Conservation (phyloP, 2,888 invertebrate species). For the Lepidonotus clava region DNA sequence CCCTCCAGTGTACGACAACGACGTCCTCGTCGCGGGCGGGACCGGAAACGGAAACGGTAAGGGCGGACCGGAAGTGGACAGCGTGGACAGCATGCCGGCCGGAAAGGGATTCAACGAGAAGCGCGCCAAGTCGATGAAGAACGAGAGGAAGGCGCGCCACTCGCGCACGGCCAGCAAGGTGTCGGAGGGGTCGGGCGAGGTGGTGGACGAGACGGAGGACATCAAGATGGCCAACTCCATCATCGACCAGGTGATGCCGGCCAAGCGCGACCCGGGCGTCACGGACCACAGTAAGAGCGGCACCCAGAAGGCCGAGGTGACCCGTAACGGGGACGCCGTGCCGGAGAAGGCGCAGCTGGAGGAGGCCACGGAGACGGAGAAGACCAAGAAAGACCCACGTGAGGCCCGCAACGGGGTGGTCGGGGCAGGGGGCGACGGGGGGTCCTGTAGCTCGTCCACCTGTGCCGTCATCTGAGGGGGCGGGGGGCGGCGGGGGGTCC, state of each 20-base stretch:
- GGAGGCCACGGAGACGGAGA: background rate
- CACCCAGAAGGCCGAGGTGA: background rate
- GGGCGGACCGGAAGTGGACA: too few species aligned
- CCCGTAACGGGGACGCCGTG: background rate
- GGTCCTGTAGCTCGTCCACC: background rate
- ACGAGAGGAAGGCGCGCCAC: background rate
- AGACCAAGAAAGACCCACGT: background rate
- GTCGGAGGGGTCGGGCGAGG: background rate
- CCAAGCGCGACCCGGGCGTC: background rate
- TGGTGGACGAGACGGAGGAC: conserved; percentile 8
- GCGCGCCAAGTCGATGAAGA: background rate
- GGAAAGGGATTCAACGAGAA: background rate
- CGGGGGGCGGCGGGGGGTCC: background rate
- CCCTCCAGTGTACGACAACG: background rate
- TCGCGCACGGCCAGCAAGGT: background rate
- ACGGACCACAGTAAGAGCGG: background rate
- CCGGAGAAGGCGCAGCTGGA: conserved; percentile 1
- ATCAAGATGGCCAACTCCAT: background rate
- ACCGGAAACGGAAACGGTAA: background rate
- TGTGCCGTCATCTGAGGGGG: background rate
- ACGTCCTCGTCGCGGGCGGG: background rate
- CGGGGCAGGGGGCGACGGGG: background rate
- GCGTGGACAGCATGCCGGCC: too few species aligned
- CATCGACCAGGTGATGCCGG: background rate
- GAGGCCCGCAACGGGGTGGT: background rate